These are phyloP conservation scores for Pedetes capensis DNA, from an alignment of 2,113 vertebrate species.

Conservation along the genomic window DNA sequence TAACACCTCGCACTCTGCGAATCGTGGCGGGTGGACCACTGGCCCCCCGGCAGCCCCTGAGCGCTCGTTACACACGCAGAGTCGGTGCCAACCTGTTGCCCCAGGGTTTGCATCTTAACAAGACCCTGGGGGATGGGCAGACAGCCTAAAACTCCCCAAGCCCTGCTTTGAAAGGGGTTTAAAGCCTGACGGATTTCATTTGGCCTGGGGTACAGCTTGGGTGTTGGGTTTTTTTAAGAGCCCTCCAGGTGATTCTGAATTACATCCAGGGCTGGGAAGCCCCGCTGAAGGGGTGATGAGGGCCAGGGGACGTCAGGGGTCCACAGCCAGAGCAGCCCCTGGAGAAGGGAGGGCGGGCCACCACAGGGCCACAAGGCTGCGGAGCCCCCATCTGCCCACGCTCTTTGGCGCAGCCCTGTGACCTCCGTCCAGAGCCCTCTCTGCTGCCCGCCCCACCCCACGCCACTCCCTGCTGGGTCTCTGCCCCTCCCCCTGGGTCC, in stretches of 20 bases:
- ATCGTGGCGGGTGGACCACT: not conserved
- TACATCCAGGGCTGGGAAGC: not conserved
- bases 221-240: not conserved
- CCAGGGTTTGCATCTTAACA: not conserved
- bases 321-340: accelerated
- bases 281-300: not conserved
- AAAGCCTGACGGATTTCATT: not conserved
- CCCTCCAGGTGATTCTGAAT: not conserved
- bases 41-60: not conserved
- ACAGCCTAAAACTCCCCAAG: not conserved
- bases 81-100: not conserved
- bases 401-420: not conserved
- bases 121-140: not conserved
- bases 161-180: not conserved
- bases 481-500: not conserved
- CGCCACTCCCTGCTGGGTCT: not conserved
- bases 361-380: not conserved
- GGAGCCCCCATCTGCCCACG: not conserved
- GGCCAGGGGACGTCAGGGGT: not conserved
- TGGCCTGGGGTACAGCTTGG: not conserved
- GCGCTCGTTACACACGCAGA: not conserved
- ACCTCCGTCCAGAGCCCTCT: not conserved
- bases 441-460: not conserved
- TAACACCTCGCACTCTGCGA: not conserved
- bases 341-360: too few relatives aligned